A percentile compares a stretch with the other conserved stretches of the same genome.
Evolutionary conservation across 2,888 invertebrate species (phyloP).

Genomic region (Drosophila suboccidentalis): DNA sequence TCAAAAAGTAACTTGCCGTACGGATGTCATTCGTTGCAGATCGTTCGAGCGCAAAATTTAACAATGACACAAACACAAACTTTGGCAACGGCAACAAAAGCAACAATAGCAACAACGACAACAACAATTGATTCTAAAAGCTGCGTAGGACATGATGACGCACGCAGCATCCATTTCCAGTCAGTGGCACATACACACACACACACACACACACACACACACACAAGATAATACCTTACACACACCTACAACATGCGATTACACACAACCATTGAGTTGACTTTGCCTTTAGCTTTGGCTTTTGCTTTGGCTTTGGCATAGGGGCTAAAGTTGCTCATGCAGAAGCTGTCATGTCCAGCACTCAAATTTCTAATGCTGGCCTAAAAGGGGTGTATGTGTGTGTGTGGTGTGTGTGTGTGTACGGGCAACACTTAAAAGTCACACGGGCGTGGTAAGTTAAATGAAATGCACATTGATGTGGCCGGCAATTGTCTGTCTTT

Average conservation of each 20-base stretch:
- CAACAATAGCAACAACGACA: slow-evolving; percentile 39
- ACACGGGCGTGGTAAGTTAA: slow-evolving; percentile 81
- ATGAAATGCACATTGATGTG: slow-evolving; percentile 82
- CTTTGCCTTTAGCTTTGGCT: slow-evolving; percentile 12
- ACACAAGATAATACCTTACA: slow-evolving; percentile 76
- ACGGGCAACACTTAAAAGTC: slow-evolving; percentile 77
- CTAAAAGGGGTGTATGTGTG: slow-evolving; percentile 30
- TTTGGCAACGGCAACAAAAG: slow-evolving; percentile 37
- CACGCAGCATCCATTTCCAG: slow-evolving; percentile 55
- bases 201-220: slow-evolving; percentile 10
- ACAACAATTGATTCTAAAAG: slow-evolving; percentile 51
- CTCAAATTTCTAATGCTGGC: slow-evolving; percentile 69
- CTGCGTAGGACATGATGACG: slow-evolving; percentile 72
- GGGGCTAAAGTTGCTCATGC: slow-evolving; percentile 78
- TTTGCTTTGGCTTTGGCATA: slow-evolving; percentile 61
- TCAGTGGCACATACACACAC: slow-evolving; percentile 28
- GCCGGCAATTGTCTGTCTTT: slow-evolving; percentile 48
- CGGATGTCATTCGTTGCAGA: slow-evolving; percentile 81
- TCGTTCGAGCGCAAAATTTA: slow-evolving; percentile 82
- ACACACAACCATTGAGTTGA: slow-evolving; percentile 44
- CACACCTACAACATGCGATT: slow-evolving; percentile 69
- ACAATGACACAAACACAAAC: slow-evolving; percentile 82
- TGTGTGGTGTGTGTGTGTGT: slow-evolving; percentile 29
- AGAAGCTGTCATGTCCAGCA: slow-evolving; percentile 83
- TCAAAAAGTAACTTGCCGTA: slow-evolving; percentile 81